phyloP scores from a whole-genome alignment of 2,113 vertebrate species.

The Irena cyanogastra region DNA sequence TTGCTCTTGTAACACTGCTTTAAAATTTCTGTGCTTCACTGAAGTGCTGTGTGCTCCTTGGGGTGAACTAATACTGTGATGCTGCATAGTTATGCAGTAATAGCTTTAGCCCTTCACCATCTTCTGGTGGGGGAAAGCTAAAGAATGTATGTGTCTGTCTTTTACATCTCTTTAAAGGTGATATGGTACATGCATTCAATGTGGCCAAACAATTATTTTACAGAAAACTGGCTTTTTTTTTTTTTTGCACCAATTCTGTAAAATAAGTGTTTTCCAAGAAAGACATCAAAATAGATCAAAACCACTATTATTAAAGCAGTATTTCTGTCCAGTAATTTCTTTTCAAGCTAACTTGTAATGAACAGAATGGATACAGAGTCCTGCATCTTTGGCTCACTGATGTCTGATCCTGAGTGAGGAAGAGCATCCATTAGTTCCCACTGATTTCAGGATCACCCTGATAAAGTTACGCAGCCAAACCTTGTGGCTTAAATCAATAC shows the following conservation, averaged over 20 bases:
- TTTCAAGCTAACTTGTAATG: not conserved
- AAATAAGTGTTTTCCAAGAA: not conserved
- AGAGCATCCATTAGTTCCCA: not conserved
- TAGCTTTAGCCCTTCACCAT: slow-evolving; percentile 46
- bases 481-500: not conserved
- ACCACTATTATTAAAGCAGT: not conserved
- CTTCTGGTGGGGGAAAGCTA: slow-evolving; percentile 45
- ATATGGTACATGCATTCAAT: slow-evolving; percentile 64
- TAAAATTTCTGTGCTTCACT: slow-evolving; percentile 59
- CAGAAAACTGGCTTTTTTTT: not conserved
- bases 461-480: not conserved
- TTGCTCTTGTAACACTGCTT: slow-evolving; percentile 70
- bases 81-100: slow-evolving; percentile 3
- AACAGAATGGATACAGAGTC: not conserved
- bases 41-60: slow-evolving; percentile 44
- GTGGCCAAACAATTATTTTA: not conserved
- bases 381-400: not conserved
- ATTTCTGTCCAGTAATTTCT: not conserved
- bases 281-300: not conserved
- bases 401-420: not conserved
- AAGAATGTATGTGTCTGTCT: slow-evolving; percentile 57
- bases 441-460: not conserved
- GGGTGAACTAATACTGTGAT: slow-evolving; percentile 22
- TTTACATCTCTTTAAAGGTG: slow-evolving; percentile 65
- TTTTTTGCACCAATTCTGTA: not conserved